phyloP scores from a whole-genome alignment of 2,113 vertebrate species.

The Panthera uncia region DNA sequence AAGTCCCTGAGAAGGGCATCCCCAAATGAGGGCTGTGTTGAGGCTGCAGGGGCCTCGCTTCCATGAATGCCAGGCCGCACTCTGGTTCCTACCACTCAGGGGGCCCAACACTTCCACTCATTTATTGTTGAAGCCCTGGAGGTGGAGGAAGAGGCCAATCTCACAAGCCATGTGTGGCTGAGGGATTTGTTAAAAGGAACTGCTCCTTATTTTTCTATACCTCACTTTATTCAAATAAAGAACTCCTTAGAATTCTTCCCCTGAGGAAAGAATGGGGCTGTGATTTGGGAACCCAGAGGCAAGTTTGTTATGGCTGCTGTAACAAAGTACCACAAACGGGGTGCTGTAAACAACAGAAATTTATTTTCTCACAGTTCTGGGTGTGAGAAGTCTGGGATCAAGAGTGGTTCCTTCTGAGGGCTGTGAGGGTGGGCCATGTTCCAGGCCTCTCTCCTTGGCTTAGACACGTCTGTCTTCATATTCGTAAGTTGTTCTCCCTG shows the following conservation, averaged over 20 bases:
- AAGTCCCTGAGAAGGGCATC: neutral
- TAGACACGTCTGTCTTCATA: neutral
- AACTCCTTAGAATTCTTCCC: neutral
- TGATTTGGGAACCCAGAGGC: neutral
- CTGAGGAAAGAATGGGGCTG: neutral
- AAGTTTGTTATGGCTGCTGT: neutral
- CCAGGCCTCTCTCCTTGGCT: neutral
- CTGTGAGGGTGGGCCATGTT: neutral
- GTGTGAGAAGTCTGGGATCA: neutral
- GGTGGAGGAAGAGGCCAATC: neutral
- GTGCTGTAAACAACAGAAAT: neutral
- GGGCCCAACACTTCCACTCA: neutral
- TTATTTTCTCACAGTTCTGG: neutral
- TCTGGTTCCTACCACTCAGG: neutral
- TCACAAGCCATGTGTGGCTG: neutral
- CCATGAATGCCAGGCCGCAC: no score
- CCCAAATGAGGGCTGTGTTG: neutral
- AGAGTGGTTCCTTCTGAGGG: neutral
- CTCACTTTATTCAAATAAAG: neutral
- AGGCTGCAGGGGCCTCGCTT: neutral
- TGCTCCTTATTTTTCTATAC: neutral
- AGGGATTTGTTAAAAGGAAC: neutral
- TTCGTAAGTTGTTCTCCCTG: neutral
- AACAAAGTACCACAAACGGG: neutral
- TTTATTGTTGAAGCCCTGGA: neutral